A percentile compares a stretch with the other conserved stretches of the same genome.
phyloP scores from a whole-genome alignment of 2,113 vertebrate genomes.

The Cariama cristata region DNA sequence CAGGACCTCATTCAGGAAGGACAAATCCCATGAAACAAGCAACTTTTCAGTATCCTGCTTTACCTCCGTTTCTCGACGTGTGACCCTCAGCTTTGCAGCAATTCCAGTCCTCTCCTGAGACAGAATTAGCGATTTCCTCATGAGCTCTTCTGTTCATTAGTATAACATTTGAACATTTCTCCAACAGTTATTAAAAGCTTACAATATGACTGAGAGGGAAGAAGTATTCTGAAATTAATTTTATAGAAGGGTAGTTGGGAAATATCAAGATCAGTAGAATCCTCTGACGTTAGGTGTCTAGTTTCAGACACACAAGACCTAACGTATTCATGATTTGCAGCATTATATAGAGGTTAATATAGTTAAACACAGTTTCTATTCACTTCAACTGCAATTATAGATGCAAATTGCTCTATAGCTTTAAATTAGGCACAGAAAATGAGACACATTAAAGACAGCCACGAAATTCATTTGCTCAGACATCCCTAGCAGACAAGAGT shows the following conservation, averaged over 20 bases:
- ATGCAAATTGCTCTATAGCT: not conserved
- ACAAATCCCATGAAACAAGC: conserved; percentile 37
- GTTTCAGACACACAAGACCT: not conserved
- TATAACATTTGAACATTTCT: not conserved
- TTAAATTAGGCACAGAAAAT: not conserved
- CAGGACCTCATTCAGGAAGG: conserved; percentile 48
- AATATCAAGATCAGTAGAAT: not conserved
- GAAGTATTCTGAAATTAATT: not conserved
- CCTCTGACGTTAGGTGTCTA: not conserved
- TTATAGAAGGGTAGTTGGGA: not conserved
- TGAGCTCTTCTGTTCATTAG: not conserved
- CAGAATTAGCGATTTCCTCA: not conserved
- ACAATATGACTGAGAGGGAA: not conserved
- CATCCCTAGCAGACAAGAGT: not conserved
- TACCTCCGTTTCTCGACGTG: not conserved
- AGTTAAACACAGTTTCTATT: not conserved
- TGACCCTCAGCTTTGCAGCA: not conserved
- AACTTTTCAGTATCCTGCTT: conserved; percentile 21
- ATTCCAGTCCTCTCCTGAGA: not conserved
- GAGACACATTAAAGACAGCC: not conserved
- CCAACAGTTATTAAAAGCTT: not conserved
- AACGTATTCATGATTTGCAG: not conserved
- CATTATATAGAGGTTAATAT: not conserved
- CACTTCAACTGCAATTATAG: not conserved
- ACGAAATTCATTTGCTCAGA: not conserved